Evolutionary conservation across 2,888 invertebrate genomes (phyloP).

Genomic region (Tetranychus piercei): DNA sequence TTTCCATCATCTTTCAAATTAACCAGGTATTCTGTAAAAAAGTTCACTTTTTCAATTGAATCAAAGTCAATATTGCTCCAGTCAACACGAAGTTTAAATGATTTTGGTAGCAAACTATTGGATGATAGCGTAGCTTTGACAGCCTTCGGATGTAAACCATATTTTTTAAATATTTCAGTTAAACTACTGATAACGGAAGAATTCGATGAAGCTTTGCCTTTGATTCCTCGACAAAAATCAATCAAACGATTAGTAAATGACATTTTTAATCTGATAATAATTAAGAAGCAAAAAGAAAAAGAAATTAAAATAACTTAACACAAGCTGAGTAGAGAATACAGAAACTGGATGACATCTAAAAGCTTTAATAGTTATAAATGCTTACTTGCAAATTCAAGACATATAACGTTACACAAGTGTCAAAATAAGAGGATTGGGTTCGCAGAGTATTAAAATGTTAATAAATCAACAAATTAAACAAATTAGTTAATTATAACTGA

Average conservation of each 20-base stretch:
- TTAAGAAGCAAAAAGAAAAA: too few relatives aligned
- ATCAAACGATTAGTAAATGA: neutral
- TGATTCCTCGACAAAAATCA: neutral
- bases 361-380: too few relatives aligned
- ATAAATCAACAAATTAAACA: too few relatives aligned
- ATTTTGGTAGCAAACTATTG: neutral
- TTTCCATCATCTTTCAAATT: neutral
- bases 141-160: neutral
- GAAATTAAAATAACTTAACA: too few relatives aligned
- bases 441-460: too few relatives aligned
- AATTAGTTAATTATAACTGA: too few relatives aligned
- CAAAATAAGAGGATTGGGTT: too few relatives aligned
- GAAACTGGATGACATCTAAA: too few relatives aligned
- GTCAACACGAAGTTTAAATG: neutral
- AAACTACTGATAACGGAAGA: neutral
- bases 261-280: too few relatives aligned
- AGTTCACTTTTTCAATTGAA: neutral
- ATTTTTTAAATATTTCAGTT: neutral
- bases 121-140: neutral
- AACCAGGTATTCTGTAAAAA: neutral
- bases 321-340: too few relatives aligned
- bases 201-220: neutral
- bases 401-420: too few relatives aligned
- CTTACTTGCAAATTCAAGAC: too few relatives aligned
- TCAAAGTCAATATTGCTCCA: neutral